Evolutionary conservation across 2,113 vertebrate species (phyloP).

Genomic region (Thalassoma bifasciatum): DNA sequence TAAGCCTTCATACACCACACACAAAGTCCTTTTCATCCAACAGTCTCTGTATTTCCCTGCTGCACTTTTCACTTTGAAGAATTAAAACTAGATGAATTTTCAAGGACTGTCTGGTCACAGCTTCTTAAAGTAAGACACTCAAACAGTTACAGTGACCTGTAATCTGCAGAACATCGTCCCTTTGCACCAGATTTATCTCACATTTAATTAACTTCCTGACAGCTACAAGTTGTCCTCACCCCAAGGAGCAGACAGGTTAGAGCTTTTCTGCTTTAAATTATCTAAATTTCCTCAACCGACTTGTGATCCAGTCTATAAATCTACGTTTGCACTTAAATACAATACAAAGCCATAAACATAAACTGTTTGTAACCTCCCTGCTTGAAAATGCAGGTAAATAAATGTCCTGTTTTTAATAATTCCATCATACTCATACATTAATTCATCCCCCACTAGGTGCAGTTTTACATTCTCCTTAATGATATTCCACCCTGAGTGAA

Average conservation of each 20-base stretch:
- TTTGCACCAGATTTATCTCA: slow-evolving; percentile 64
- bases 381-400: slow-evolving; percentile 3
- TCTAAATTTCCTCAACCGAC: slow-evolving; percentile 27
- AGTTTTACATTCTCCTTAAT: slow-evolving; percentile 68
- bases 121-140: slow-evolving; percentile 41
- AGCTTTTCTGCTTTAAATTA: slow-evolving; percentile 30
- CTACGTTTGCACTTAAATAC: slow-evolving; percentile 1
- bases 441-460: slow-evolving; percentile 40
- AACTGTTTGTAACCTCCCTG: neutral
- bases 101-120: slow-evolving; percentile 51
- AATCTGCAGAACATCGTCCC: slow-evolving; percentile 38
- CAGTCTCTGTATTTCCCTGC: slow-evolving; percentile 8
- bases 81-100: slow-evolving; percentile 61
- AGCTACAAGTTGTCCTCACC: slow-evolving; percentile 77
- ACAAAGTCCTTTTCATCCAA: neutral
- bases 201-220: slow-evolving; percentile 75
- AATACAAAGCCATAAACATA: neutral
- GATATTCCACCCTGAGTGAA: slow-evolving; percentile 68
- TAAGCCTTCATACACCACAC: neutral
- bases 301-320: slow-evolving; percentile 34
- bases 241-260: slow-evolving; percentile 55
- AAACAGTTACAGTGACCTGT: slow-evolving; percentile 54
- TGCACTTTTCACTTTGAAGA: slow-evolving; percentile 25
- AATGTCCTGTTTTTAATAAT: slow-evolving; percentile 7
- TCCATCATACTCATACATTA: slow-evolving; percentile 22